Conservation (phyloP, 2,797 vertebrate genomes). For the Thunnus albacares region DNA sequence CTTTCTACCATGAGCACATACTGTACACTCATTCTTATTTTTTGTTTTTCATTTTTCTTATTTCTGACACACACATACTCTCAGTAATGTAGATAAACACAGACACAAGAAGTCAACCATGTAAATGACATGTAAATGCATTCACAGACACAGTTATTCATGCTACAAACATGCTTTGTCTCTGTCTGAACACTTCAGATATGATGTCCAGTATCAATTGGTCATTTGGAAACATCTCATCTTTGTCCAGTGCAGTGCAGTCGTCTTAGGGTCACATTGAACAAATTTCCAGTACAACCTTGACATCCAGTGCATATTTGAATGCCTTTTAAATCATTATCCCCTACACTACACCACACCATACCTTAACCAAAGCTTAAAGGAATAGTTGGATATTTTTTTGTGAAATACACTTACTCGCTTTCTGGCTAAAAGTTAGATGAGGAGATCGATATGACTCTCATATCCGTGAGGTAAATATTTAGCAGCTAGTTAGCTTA, state of each 20-base stretch:
- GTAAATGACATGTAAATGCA: not conserved
- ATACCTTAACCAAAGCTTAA: not conserved
- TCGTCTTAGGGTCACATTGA: not conserved
- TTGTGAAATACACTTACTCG: too few relatives aligned
- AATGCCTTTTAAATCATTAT: not conserved
- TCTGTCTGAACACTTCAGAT: not conserved
- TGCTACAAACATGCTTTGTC: not conserved
- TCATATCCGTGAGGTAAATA: too few relatives aligned
- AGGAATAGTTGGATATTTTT: too few relatives aligned
- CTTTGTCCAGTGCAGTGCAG: not conserved
- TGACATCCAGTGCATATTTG: not conserved
- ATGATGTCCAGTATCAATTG: not conserved
- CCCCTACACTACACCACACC: not conserved
- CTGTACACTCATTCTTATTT: not conserved
- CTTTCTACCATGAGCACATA: conserved; percentile 9
- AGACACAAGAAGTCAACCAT: not conserved
- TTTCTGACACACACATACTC: too few relatives aligned
- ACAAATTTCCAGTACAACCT: not conserved
- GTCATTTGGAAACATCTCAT: not conserved
- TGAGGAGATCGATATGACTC: too few relatives aligned
- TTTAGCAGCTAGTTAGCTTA: too few relatives aligned
- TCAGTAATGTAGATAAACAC: too few relatives aligned
- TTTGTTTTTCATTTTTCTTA: too few relatives aligned
- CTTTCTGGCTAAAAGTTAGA: too few relatives aligned
- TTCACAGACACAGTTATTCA: not conserved